Evolutionary conservation across 37 sponge, comb jelly and placozoan species (phyloP), one percentile per base, ranked within the genome.

Genomic region (Halisarca cf. caerulea): DNA sequence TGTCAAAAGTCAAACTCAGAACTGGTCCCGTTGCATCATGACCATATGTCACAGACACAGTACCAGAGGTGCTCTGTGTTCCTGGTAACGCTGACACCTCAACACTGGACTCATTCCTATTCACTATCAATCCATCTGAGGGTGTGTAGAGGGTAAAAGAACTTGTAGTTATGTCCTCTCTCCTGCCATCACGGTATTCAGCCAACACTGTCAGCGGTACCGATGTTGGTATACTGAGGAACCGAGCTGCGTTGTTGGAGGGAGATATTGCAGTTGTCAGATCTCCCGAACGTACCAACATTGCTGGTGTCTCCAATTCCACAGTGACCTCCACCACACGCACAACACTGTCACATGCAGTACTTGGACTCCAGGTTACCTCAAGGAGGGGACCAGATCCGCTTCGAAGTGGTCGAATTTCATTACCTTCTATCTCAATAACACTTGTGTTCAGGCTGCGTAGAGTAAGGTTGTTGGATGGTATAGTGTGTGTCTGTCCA

Each of bases 341-440:
- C 17, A 39, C 81, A 59, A 73, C 72, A 38, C 21, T 24, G 17
- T 59, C 47, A 42, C 32, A 41, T 32, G 43, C 58, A 2, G 36
- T 34, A 14, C 8, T 9, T 14, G 91, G 84, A 0, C 59, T 59
- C 91, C 91, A 91, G 2, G 51, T 59, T 77, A 84, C 83, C 23
- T 33, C 9, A 44, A 74, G 77, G 27, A 83, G 43, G 15, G 28
- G 23, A 28, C 54, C 77, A 18, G 58, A 33, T 27, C 88, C 91
- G 58, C 35, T 47, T 14, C 41, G 34, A 2, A 53, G 18, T 14
- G 91, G 74, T 17, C 47, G 23, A 18, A 90, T 78, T 17, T 36
- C 35, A 21, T 61, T 45, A 2, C 23, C 38, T 35, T 78, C 39
- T 9, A 60, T 24, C 3, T 36, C 58, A 55, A 59, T 57, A 1